Conservation (phyloP, 2,113 vertebrate genomes). For the Gavia stellata region DNA sequence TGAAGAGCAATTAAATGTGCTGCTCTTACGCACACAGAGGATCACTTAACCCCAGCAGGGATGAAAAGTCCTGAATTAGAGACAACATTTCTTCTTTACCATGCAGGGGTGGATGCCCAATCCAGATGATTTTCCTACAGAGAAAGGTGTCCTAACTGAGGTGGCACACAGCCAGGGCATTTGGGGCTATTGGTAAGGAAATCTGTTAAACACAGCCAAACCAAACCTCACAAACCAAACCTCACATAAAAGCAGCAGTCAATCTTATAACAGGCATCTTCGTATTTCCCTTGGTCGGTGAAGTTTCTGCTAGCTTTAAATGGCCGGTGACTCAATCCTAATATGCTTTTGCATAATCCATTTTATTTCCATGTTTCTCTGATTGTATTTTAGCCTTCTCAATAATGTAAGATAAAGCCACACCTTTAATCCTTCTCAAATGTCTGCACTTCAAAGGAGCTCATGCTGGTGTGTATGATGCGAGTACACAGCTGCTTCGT, state of each 20-base stretch:
- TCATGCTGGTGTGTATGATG: background rate
- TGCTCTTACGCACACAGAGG: background rate
- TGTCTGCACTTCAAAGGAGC: background rate
- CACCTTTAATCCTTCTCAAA: background rate
- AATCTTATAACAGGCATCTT: background rate
- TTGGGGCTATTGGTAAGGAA: background rate
- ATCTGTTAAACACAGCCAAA: background rate
- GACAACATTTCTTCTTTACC: background rate
- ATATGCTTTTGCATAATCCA: background rate
- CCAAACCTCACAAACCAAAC: background rate
- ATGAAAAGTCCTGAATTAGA: background rate
- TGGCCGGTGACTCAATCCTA: background rate
- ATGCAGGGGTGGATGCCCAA: background rate
- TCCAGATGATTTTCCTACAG: background rate
- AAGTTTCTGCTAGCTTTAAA: background rate
- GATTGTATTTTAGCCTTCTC: background rate
- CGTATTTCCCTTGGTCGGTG: rapidly evolving
- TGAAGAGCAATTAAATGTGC: background rate
- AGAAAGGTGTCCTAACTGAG: background rate
- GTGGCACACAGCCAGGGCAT: background rate
- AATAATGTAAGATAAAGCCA: background rate
- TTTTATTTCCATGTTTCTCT: background rate
- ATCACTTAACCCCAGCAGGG: background rate
- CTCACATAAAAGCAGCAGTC: background rate
- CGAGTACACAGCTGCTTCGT: rapidly evolving